phyloP scores from a whole-genome alignment of 2,888 invertebrate species.

The Noctuana brunneofusca region DNA sequence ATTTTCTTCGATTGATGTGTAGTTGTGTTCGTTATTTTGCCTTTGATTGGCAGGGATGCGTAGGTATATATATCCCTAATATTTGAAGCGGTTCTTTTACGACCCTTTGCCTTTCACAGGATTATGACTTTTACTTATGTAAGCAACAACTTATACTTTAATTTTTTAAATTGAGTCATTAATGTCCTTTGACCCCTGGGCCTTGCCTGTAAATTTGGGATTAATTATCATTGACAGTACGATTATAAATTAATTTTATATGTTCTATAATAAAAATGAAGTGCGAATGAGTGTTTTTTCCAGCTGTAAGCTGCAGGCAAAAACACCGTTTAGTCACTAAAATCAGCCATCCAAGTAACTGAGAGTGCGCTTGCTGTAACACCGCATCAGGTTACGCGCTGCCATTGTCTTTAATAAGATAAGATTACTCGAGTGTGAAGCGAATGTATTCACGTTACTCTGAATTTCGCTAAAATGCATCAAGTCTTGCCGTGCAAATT shows the following conservation, averaged over 20 bases:
- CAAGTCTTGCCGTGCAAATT: slow-evolving; percentile 52
- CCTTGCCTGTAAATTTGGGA: no score
- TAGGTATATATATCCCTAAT: no score
- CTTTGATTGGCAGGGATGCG: not conserved
- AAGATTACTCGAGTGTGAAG: slow-evolving; percentile 66
- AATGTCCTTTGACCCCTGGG: no score
- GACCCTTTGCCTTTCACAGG: not conserved
- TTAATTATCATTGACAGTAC: no score
- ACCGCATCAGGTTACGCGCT: slow-evolving; percentile 57
- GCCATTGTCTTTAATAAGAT: slow-evolving; percentile 63
- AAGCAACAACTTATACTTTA: no score
- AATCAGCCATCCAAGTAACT: slow-evolving; percentile 14
- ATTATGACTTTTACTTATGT: not conserved
- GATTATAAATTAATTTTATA: no score
- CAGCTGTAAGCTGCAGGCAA: not conserved
- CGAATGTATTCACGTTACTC: slow-evolving; percentile 55
- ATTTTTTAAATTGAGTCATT: no score
- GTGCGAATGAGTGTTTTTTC: not conserved
- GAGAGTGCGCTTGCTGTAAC: slow-evolving; percentile 24
- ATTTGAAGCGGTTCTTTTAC: not conserved
- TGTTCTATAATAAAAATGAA: not conserved
- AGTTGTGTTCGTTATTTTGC: not conserved
- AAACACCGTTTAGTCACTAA: not conserved
- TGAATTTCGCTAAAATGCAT: slow-evolving; percentile 64
- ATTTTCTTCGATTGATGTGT: slow-evolving; percentile 37